Base-by-base conservation (phyloP, 2,113 vertebrate species). In the Oncorhynchus keta region DNA sequence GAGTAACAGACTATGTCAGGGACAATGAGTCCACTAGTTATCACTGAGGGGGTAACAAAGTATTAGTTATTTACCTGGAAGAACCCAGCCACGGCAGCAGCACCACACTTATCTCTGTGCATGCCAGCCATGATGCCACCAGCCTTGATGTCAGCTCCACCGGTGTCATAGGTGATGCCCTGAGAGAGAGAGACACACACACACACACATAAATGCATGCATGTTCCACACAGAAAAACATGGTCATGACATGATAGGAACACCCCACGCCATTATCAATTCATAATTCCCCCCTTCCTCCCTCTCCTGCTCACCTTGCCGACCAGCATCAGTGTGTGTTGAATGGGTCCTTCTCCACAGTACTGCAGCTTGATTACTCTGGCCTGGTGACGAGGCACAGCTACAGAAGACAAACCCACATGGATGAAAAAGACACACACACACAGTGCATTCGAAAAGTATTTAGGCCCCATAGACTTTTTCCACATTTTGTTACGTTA, bases 61-160 rank as follows among this genome's bases (percentile, higher is more conserved):
- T 55, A 14, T 55, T 12, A 20, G 12, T 16, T 12, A 20, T 30
- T 73, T 32, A 95, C 94, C 93, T 94, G 88, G 81, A 95, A 95
- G 89, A 95, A 94, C 1, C 94, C 94, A 1, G 94, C 93, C 0
- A 95, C 93, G 1, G 93, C 93, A 24, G 94, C 94, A 78, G 94
- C 91, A 51, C 94, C 94, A 88, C 94, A 95, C 83, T 95, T 95
- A 84, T 95, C 94, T n/a, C 94, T 83, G 91, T 95, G 94, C 94
- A 95, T 95, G 72, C 94, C 94, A 1, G 94, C 93, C 94, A 95
- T 95, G 79, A 90, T 0, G 0, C 94, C 94, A 0, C 94, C 94
- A 16, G 94, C 94, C 82, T 95, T 95, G 81, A 95, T 95, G 87
- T 95, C 94, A 0, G 94, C 94, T 84, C 94, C 94, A 16, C 94